A percentile compares a stretch with the other conserved stretches of the same genome.
Evolutionary conservation across 1,140 invertebrate species (phyloP).

Genomic region (Orussus abietinus): DNA sequence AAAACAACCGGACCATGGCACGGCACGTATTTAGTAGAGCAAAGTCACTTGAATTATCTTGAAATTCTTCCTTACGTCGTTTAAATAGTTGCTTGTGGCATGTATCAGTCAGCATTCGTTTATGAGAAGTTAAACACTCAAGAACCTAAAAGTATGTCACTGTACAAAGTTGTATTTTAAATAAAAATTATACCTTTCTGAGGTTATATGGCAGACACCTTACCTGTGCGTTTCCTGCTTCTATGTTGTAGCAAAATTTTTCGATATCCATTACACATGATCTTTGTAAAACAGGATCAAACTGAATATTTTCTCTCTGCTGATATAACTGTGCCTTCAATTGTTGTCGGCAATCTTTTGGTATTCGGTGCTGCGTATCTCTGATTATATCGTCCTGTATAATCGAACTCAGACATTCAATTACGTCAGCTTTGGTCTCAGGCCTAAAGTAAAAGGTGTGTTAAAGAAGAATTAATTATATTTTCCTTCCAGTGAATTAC

Average conservation of each 20-base stretch:
- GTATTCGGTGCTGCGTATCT: constrained; percentile 72
- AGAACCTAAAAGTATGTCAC: constrained; percentile 59
- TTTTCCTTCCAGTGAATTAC: constrained; percentile 38
- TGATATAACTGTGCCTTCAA: constrained; percentile 84
- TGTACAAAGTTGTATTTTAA: too few species aligned
- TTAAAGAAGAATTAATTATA: constrained; percentile 4
- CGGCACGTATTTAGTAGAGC: constrained; percentile 77
- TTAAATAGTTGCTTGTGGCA: constrained; percentile 83
- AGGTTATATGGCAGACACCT: constrained; percentile 30
- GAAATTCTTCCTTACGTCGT: constrained; percentile 78
- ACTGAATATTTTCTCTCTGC: constrained; percentile 78
- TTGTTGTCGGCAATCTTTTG: constrained; percentile 83
- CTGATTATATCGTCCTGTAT: constrained; percentile 84
- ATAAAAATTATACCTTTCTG: constrained; percentile 1
- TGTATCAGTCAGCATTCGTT: constrained; percentile 60
- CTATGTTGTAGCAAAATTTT: constrained; percentile 66
- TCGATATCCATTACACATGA: constrained; percentile 76
- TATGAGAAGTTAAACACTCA: constrained; percentile 80
- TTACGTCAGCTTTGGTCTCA: constrained; percentile 82
- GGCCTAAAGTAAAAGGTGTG: constrained; percentile 42
- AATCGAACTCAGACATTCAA: constrained; percentile 86
- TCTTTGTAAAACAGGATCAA: constrained; percentile 76
- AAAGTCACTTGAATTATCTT: constrained; percentile 82
- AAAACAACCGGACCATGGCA: constrained; percentile 79
- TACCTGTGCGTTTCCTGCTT: constrained; percentile 76